phyloP scores from a whole-genome alignment of 2,113 vertebrate species.

The Eptesicus fuscus region DNA sequence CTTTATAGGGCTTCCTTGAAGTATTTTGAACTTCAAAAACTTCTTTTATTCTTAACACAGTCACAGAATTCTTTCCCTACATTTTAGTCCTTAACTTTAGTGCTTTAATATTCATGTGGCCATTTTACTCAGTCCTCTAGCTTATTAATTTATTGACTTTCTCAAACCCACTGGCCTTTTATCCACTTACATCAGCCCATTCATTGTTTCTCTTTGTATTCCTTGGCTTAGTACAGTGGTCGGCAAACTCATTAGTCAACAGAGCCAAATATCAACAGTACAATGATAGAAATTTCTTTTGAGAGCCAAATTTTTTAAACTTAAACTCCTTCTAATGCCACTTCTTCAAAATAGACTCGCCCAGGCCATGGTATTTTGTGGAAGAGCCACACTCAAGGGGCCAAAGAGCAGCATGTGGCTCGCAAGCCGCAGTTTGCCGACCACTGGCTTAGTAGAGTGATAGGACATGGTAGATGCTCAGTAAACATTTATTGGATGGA shows the following conservation, averaged over 20 bases:
- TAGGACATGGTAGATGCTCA: neutral
- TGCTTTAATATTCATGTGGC: neutral
- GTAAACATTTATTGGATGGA: neutral
- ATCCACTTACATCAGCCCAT: neutral
- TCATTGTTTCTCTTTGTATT: neutral
- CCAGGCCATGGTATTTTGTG: too few species aligned
- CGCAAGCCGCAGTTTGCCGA: too few species aligned
- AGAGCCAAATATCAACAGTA: too few species aligned
- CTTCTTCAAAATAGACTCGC: too few species aligned
- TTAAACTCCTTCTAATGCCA: too few species aligned
- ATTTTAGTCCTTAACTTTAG: neutral
- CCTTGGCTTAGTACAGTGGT: neutral
- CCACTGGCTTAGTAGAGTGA: neutral
- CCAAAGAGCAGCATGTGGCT: too few species aligned
- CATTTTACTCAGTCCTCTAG: neutral
- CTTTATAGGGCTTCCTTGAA: neutral
- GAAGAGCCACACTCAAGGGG: too few species aligned
- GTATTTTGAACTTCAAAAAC: neutral
- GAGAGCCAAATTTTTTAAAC: too few species aligned
- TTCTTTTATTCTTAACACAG: neutral
- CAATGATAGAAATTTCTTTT: too few species aligned
- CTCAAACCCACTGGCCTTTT: neutral
- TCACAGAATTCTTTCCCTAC: neutral
- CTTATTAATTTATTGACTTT: neutral
- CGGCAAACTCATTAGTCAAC: too few species aligned